Percentiles rank a stretch among this genome's conserved stretches.
Conservation (phyloP, 2,797 vertebrate species). For the Falco rusticolus region DNA sequence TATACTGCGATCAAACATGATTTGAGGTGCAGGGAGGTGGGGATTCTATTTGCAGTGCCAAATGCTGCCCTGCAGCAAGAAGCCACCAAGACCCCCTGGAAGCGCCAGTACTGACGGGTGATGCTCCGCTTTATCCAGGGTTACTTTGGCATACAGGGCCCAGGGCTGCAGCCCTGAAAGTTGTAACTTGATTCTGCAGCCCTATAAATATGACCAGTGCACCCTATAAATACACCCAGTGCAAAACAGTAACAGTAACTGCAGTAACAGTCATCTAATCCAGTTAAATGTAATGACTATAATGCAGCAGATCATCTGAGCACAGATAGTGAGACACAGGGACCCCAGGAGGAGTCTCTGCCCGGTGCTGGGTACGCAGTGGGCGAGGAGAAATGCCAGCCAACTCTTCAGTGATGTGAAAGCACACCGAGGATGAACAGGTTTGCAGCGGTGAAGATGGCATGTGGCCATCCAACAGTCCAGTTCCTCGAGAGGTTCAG, state of each 20-base stretch:
- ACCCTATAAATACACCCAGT: background rate
- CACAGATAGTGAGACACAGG: background rate
- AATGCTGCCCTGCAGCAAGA: background rate
- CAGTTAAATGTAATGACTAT: background rate
- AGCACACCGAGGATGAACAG: background rate
- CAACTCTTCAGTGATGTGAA: background rate
- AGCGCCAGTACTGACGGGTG: accelerated
- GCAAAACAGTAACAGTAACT: conserved; percentile 46
- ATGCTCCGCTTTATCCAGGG: background rate
- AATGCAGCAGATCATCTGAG: background rate
- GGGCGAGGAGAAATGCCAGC: background rate
- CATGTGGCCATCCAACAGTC: background rate
- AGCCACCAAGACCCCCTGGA: background rate
- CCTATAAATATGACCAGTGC: background rate
- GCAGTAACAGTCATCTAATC: background rate
- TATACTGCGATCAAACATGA: background rate
- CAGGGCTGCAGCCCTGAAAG: background rate
- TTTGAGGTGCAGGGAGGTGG: background rate
- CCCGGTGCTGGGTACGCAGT: background rate
- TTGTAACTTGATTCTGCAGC: conserved; percentile 1
- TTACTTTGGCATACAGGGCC: background rate
- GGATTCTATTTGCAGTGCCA: background rate
- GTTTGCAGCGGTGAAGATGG: background rate
- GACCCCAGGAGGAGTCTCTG: background rate
- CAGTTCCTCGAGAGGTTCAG: background rate